Evolutionary conservation across 2,113 vertebrate genomes (phyloP), one percentile per base, ranked within the genome.

Genomic region (Sprattus sprattus): DNA sequence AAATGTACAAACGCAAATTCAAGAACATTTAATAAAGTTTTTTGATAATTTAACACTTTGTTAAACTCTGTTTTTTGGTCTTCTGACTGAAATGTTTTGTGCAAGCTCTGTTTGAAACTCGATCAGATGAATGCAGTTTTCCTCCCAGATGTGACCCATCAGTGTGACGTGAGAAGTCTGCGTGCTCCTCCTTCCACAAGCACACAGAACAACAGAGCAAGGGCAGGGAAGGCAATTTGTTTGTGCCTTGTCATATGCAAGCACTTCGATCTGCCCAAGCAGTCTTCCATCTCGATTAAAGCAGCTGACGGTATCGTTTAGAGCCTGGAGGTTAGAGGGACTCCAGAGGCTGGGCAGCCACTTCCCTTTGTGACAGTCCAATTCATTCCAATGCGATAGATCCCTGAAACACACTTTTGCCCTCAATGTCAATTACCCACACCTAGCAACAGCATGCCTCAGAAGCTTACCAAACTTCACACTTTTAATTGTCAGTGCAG

Each of bases 231-330:
- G 91, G 93, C 92, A 91, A 92, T 93, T 91, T 91, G 91, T 92
- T 92, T 87, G 89, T 89, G 91, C 90, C 92, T 92, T 93, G 93
- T 94, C 94, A 93, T 93, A 91, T 91, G 90, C 89, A 89, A 90
- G 90, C 89, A 39, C 91, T 94, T 94, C 90, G 90, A 93, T 93
- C 92, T 91, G 92, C 90, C 92, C 87, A 85, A 84, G 89, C 49
- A 82, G 89, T 93, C 91, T 89, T 88, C 96, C 96, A 92, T 98
- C 97, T 94, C 95, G 82, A 91, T 95, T 93, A 92, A 95, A 94
- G 67, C 95, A 78, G 39, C 85, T 92, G 93, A 96, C 90, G 85
- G 90, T 75, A 82, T 94, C 93, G 64, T 92, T 87, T 88, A 95
- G 84, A 81, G 93, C 82, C 25, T 87, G 57, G 1, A 49, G 96